Base-by-base conservation (phyloP, 2,888 invertebrate genomes). In the Sesia bembeciformis region DNA sequence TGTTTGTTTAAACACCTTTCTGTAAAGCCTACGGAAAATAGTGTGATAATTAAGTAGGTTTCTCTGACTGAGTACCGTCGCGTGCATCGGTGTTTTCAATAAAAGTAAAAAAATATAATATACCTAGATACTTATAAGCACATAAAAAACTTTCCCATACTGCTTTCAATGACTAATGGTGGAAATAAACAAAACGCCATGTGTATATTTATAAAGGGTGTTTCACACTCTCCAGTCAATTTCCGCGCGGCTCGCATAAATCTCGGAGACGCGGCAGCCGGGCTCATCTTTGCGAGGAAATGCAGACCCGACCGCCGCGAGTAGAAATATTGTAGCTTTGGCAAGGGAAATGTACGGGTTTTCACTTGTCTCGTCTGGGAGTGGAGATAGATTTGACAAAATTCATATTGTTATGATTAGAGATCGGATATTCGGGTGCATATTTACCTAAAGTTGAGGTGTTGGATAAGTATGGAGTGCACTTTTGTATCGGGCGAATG, bases 321-420 rank as follows among this genome's bases (percentile, higher is more conserved):
- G 50, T 56, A 72, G 78, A 85, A 74, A 82, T 84, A 84, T 50
- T 50, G 50, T 66, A 78, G 76, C 76, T 83, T 79, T 78, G 79
- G 76, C 80, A 74, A 71, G 78, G 84, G 85, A 85, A 86, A 84
- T 84, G 78, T 66, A 69, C 76, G 81, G 74, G 85, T 85, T 85
- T 84, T 85, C 84, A 85, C 67, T 68, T 67, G 65, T 66, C 42
- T 5, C 42, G 23, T 23, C 23, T 23, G 23, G 2, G 23, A 23
- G 23, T 23, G n/a, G n/a, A n/a, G 23, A 23, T 23, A 23, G 23
- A 2, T 23, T 23, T 23, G 23, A 23, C 23, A 23, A 23, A 23
- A 23, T 23, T 23, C 23, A 23, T 23, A 23, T 23, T 23, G 23
- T 23, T 23, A 23, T n/a, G n/a, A n/a, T n/a, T n/a, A n/a, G n/a